phyloP scores from a whole-genome alignment of 2,888 invertebrate genomes.

The Lepidochrysops patricia region DNA sequence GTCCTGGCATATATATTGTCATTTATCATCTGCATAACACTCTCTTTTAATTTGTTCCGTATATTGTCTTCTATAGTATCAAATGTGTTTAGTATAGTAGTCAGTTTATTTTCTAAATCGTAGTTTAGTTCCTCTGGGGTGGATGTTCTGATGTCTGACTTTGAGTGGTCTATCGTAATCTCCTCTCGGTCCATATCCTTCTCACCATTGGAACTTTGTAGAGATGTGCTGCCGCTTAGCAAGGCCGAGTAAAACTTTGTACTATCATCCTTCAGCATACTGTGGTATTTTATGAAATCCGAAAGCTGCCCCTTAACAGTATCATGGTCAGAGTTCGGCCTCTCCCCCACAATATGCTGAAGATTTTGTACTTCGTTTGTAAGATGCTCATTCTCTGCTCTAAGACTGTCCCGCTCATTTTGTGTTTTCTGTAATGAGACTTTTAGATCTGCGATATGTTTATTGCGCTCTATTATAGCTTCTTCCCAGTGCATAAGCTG shows the following conservation, averaged over 20 bases:
- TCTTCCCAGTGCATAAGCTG: constrained; percentile 83
- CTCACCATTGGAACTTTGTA: constrained; percentile 58
- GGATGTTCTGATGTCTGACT: constrained; percentile 53
- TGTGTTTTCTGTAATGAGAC: constrained; percentile 80
- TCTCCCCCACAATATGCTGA: constrained; percentile 48
- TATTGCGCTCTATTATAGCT: constrained; percentile 80
- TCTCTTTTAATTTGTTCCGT: constrained; percentile 65
- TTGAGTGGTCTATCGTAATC: constrained; percentile 58
- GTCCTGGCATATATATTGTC: constrained; percentile 67
- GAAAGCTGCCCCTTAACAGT: constrained; percentile 59
- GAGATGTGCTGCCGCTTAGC: constrained; percentile 54
- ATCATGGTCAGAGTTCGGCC: constrained; percentile 49
- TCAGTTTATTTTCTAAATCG: constrained; percentile 52
- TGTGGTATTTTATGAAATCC: constrained; percentile 62
- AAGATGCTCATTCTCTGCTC: constrained; percentile 76
- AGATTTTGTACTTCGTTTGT: constrained; percentile 73
- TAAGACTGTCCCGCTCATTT: constrained; percentile 75
- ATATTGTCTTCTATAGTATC: constrained; percentile 58
- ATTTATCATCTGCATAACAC: constrained; percentile 70
- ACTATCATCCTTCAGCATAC: constrained; percentile 56
- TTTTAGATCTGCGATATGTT: constrained; percentile 81
- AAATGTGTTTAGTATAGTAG: constrained; percentile 45
- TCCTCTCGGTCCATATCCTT: constrained; percentile 69
- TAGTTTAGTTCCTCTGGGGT: constrained; percentile 54
- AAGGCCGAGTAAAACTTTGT: constrained; percentile 61